Percentiles rank a stretch among this genome's conserved stretches.
Evolutionary conservation across 2,113 vertebrate species (phyloP).

Genomic region (Pseudonaja textilis): DNA sequence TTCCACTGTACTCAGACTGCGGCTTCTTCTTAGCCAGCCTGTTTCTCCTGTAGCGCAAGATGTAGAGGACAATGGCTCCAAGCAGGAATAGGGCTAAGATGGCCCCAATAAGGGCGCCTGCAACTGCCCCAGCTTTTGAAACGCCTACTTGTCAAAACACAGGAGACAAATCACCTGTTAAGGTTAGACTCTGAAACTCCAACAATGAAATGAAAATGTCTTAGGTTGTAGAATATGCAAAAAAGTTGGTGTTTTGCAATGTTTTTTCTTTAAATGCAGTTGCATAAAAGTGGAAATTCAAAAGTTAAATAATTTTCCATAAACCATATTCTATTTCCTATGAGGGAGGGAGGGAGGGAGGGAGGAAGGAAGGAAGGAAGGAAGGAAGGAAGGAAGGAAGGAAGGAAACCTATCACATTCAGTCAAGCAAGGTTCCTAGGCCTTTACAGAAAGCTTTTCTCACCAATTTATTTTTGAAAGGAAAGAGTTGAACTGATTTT

Average conservation of each 20-base stretch:
- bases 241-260: neutral
- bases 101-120: slow-evolving; percentile 65
- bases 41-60: slow-evolving; percentile 38
- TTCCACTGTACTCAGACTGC: neutral
- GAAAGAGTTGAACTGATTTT: neutral
- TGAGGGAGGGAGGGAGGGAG: neutral
- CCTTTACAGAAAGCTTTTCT: neutral
- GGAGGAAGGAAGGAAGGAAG: too few species aligned
- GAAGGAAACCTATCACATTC: neutral
- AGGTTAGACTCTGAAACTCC: neutral
- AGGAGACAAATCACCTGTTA: neutral
- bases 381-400: neutral
- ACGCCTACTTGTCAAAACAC: slow-evolving; percentile 22
- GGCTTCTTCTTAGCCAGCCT: neutral
- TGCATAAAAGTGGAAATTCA: neutral
- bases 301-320: neutral
- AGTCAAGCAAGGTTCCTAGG: neutral
- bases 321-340: neutral
- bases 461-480: neutral
- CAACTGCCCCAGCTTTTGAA: slow-evolving; percentile 55
- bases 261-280: neutral
- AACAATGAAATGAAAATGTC: neutral
- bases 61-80: slow-evolving; percentile 40
- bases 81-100: slow-evolving; percentile 64
- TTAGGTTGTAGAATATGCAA: neutral